A percentile compares a stretch with the other conserved stretches of the same genome.
phyloP scores from a whole-genome alignment of 1,140 invertebrate species.

The Onthophagus taurus region DNA sequence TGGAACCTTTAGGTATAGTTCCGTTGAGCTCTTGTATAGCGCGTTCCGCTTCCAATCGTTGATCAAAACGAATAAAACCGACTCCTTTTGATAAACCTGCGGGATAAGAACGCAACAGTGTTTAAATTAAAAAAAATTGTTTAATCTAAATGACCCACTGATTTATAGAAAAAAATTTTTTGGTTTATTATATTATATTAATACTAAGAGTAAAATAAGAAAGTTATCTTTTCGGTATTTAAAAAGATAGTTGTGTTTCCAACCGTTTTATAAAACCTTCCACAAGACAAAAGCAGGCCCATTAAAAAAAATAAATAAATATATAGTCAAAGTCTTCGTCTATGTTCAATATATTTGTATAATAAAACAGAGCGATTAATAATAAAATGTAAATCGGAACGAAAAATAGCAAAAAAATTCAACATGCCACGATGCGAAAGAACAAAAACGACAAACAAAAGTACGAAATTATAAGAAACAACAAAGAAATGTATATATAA shows the following conservation, averaged over 20 bases:
- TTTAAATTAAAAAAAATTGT: background rate
- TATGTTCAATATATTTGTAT: too few relatives aligned
- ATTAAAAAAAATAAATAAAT: too few relatives aligned
- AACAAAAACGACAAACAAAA: slow-evolving; percentile 17
- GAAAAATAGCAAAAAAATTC: slow-evolving; percentile 16
- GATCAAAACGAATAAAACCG: slow-evolving; percentile 98
- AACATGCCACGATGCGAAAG: slow-evolving; percentile 34
- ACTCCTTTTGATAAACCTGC: slow-evolving; percentile 95
- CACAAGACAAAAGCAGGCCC: too few relatives aligned
- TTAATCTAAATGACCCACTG: slow-evolving; percentile 1
- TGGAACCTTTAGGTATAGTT: slow-evolving; percentile 89
- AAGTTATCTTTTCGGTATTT: too few relatives aligned
- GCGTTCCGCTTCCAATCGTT: slow-evolving; percentile 91
- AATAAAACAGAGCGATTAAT: slow-evolving; percentile 4
- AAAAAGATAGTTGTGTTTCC: too few relatives aligned
- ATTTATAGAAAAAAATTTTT: too few relatives aligned
- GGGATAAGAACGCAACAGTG: slow-evolving; percentile 4
- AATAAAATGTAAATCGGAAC: slow-evolving; percentile 4
- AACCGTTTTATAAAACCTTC: too few relatives aligned
- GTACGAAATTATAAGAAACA: too few relatives aligned
- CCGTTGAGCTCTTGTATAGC: slow-evolving; percentile 98
- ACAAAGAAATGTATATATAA: slow-evolving; percentile 15
- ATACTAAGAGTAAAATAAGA: too few relatives aligned
- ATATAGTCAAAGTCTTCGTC: too few relatives aligned
- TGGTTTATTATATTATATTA: too few relatives aligned